Evolutionary conservation across 1,140 invertebrate species (phyloP), one percentile per base, ranked within the genome.

Genomic region (Matsumurasca onukii): DNA sequence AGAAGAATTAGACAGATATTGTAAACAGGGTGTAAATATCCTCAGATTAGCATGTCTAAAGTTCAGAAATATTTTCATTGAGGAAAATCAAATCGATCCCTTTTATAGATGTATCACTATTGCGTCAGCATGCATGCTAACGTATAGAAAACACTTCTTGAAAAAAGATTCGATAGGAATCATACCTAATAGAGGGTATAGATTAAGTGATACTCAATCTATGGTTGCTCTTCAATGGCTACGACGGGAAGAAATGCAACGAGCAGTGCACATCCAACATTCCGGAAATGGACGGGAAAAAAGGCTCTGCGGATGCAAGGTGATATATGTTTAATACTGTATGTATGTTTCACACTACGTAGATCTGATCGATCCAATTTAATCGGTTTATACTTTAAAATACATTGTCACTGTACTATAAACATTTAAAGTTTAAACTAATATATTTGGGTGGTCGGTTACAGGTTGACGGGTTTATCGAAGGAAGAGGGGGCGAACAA

Each of bases 261-360:
- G 25, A 2, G 25, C 20, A 2, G 25, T 51, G n/a, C 3, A 3
- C 25, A 51, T 51, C 25, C 49, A 51, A 51, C 49, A 51, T 24
- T n/a, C 49, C 25, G 49, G 49, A 24, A 51, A 51, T 15, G 49
- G 49, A 51, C 2, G 49, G 3, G 49, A 51, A 51, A 51, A 51
- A 17, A n/a, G 15, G 20, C 3, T 51, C 3, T 51, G 2, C 17
- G 25, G 25, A n/a, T 51, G 25, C 2, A 51, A 51, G 17, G 49
- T 17, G 2, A 24, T n/a, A n/a, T n/a, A n/a, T n/a, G n/a, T n/a
- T n/a, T n/a, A n/a, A n/a, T n/a, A n/a, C n/a, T n/a, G n/a, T n/a
- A n/a, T n/a, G n/a, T n/a, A n/a, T n/a, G n/a, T n/a, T n/a, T n/a
- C n/a, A n/a, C n/a, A n/a, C n/a, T n/a, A n/a, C n/a, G n/a, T n/a